Percentiles rank a stretch among this genome's conserved stretches.
Conservation (phyloP, 2,888 invertebrate species). For the Rhagium mordax region DNA sequence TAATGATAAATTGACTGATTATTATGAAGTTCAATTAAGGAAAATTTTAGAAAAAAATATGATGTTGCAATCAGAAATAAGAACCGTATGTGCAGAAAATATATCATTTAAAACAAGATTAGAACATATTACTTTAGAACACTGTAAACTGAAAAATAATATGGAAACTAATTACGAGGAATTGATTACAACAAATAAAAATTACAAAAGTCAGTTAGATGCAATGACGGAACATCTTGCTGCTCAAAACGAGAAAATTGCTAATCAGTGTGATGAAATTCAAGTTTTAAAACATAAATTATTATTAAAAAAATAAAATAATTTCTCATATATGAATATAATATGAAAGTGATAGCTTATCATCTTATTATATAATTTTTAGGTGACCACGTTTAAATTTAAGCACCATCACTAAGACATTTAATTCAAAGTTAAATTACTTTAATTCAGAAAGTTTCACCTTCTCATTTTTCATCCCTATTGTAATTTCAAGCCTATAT, state of each 20-base stretch:
- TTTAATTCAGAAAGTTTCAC: too few species aligned
- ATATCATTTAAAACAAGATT: slow-evolving; percentile 70
- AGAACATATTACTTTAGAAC: slow-evolving; percentile 71
- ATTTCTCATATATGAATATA: background rate
- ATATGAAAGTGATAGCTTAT: background rate
- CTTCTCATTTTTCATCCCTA: too few species aligned
- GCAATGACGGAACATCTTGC: slow-evolving; percentile 86
- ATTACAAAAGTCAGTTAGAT: slow-evolving; percentile 81
- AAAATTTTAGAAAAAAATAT: slow-evolving; percentile 63
- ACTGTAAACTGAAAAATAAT: slow-evolving; percentile 72
- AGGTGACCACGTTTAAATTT: background rate
- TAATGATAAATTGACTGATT: slow-evolving; percentile 64
- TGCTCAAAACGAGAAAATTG: slow-evolving; percentile 87
- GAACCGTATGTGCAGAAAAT: slow-evolving; percentile 66
- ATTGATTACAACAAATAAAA: slow-evolving; percentile 75
- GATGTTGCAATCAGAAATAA: slow-evolving; percentile 62
- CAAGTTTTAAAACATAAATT: slow-evolving; percentile 78
- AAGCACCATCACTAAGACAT: background rate
- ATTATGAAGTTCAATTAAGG: slow-evolving; percentile 65
- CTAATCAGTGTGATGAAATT: slow-evolving; percentile 85
- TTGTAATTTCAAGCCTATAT: background rate
- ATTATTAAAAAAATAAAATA: slow-evolving; percentile 56
- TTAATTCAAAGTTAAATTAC: background rate
- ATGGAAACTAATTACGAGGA: slow-evolving; percentile 77
- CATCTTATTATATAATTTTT: background rate